Base-by-base conservation (phyloP, 2,888 invertebrate genomes). In the Drosophila acutilabella region DNA sequence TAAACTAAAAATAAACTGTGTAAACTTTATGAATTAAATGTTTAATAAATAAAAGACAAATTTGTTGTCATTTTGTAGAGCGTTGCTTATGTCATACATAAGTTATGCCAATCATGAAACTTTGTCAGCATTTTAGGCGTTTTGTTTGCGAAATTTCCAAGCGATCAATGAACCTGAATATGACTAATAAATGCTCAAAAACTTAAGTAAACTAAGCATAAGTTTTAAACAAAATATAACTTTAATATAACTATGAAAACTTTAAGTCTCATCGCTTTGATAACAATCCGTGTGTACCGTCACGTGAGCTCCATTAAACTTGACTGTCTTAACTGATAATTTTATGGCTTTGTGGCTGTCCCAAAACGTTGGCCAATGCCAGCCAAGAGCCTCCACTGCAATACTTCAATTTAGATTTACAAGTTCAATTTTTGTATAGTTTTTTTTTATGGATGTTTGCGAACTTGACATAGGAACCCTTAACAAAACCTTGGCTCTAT, bases 241-340 rank as follows among this genome's bases (percentile, higher is more conserved):
- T 42, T 4, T 4, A 30, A 16, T 30, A 33, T 44, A 30, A 8
- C 30, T 30, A 7, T 26, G 5, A 42, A 54, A 30, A 4, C 23
- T 23, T 23, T 0, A 2, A 23, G 23, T 3, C 30, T 30, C 20
- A 16, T 14, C 23, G 38, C 13, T 45, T 40, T 60, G 45, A 68
- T 61, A 42, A 45, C 11, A 50, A 58, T 58, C 58, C 8, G 11
- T 20, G n/a, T 53, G 42, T 16, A 11, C 36, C 20, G 45, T 26
- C 65, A 62, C 75, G 48, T 67, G 76, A 64, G 33, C 78, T 44
- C 57, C 56, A 76, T 76, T 73, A 73, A 76, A 69, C 53, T 69
- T 58, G 59, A 59, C 50, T 61, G 11, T 36, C 14, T 52, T 65
- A 53, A 61, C 66, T 47, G 51, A 67, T 67, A 13, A 13, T 62